These are phyloP conservation scores for Leucosticte australis DNA, from an alignment of 2,113 vertebrate species.

Conservation along the genomic window DNA sequence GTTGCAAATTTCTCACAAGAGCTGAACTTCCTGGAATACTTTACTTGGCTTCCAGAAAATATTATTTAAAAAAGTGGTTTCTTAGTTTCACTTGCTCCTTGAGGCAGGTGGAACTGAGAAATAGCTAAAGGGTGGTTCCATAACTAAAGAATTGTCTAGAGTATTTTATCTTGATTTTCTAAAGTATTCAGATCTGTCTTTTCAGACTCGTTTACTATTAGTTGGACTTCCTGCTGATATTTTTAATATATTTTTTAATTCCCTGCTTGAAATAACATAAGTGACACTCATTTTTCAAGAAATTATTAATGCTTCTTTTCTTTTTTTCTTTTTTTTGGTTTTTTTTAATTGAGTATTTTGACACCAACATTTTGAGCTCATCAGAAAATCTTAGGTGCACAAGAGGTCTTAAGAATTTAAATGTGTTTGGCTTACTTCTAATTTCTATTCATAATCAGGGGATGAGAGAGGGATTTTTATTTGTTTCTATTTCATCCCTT, in stretches of 20 bases:
- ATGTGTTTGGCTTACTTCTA: background rate
- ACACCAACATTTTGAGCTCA: background rate
- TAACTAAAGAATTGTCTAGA: conserved; percentile 1
- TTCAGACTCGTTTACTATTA: background rate
- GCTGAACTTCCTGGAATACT: conserved; percentile 35
- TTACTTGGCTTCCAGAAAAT: conserved; percentile 39
- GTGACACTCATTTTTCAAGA: background rate
- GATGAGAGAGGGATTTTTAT: background rate
- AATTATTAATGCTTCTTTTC: background rate
- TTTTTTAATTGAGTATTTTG: background rate
- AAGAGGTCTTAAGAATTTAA: background rate
- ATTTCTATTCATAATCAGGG: background rate
- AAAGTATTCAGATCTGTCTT: background rate
- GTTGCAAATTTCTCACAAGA: conserved; percentile 24
- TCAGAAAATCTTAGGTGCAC: background rate
- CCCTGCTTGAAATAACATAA: background rate
- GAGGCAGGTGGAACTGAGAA: conserved; percentile 24
- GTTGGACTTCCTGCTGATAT: background rate
- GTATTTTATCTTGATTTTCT: conserved; percentile 39
- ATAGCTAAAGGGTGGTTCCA: conserved; percentile 7
- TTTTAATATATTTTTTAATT: background rate
- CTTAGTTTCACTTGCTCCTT: conserved; percentile 7
- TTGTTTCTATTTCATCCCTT: background rate
- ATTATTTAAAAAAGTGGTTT: background rate
- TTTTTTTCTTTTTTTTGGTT: background rate